Evolutionary conservation across 2,797 vertebrate species (phyloP).

Genomic region (Pantherophis alleghaniensis): DNA sequence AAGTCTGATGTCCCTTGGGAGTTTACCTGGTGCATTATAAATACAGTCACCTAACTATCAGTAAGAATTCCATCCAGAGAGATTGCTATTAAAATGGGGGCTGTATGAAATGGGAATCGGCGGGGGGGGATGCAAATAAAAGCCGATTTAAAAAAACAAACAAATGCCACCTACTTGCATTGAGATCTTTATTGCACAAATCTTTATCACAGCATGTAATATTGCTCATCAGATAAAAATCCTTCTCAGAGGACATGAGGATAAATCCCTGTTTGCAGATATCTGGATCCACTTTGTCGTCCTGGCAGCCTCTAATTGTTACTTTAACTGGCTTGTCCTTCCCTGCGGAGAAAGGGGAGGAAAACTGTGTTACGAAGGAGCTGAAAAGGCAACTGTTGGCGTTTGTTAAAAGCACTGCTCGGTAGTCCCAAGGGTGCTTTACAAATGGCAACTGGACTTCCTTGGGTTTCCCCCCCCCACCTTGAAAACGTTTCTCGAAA

Average conservation of each 20-base stretch:
- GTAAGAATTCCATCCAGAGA: not conserved
- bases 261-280: not conserved
- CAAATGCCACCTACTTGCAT: no score
- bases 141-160: not conserved
- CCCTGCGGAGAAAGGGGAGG: not conserved
- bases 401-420: not conserved
- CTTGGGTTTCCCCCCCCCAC: no score
- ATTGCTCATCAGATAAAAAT: not conserved
- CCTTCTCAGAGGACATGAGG: not conserved
- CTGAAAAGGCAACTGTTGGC: not conserved
- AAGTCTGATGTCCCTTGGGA: not conserved
- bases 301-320: not conserved
- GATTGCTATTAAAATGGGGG: not conserved
- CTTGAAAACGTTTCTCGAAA: no score
- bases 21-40: not conserved
- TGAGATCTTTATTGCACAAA: no score
- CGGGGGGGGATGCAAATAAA: not conserved
- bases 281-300: fast-evolving
- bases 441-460: no score
- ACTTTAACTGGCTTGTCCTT: fast-evolving
- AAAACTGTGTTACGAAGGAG: not conserved
- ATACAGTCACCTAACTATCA: not conserved
- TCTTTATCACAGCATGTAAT: no score
- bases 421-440: not conserved
- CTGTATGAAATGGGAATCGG: not conserved